Evolutionary conservation across 92 coral and sea anemone species (phyloP).

Genomic region (Montipora capitata): DNA sequence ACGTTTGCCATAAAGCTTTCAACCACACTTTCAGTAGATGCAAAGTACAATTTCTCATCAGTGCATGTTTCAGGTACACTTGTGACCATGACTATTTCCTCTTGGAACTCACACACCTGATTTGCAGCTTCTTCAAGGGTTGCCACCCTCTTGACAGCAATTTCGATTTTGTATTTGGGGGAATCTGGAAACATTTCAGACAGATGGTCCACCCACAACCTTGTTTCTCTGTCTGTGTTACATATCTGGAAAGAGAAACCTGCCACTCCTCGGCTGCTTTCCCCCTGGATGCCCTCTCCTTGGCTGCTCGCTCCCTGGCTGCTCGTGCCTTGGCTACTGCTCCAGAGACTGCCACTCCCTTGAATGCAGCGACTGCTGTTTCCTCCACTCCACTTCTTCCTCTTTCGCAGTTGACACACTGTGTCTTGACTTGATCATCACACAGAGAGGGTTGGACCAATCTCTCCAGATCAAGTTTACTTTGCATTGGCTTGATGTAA

Average conservation of each 20-base stretch:
- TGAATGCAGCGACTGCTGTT: conserved; percentile 1
- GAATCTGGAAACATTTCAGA: conserved; percentile 32
- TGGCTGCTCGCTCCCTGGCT: background rate
- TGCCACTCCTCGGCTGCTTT: conserved; percentile 6
- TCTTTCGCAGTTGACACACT: conserved; percentile 48
- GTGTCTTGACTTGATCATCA: conserved; percentile 23
- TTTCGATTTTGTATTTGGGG: background rate
- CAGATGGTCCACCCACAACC: conserved; percentile 25
- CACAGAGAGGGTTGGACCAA: background rate
- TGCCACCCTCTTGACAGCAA: conserved; percentile 9
- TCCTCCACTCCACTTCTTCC: conserved; percentile 9
- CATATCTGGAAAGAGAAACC: background rate
- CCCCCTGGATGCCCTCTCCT: background rate
- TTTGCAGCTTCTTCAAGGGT: conserved; percentile 51
- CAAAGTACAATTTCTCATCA: conserved; percentile 12
- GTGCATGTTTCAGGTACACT: conserved; percentile 2
- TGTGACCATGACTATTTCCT: background rate
- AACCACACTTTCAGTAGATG: conserved; percentile 16
- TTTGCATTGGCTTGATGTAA: conserved; percentile 53
- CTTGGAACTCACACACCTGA: conserved; percentile 23
- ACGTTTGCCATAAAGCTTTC: conserved; percentile 15
- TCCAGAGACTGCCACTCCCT: background rate
- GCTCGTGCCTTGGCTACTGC: background rate
- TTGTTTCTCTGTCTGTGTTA: conserved; percentile 20
- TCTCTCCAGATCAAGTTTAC: conserved; percentile 18